phyloP scores from a whole-genome alignment of 2,113 vertebrate species.

The Upupa epops region DNA sequence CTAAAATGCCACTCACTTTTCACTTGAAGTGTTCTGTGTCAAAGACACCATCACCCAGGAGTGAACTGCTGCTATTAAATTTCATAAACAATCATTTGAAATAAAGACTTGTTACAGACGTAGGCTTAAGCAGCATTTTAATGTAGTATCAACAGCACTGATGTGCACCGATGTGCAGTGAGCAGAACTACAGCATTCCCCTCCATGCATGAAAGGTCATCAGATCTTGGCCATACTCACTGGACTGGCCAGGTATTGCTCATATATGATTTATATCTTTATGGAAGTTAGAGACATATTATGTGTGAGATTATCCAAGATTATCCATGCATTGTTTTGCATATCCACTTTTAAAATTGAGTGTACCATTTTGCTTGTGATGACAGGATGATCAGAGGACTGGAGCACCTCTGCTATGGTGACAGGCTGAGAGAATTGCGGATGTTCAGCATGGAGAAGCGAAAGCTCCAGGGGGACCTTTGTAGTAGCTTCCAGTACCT shows the following conservation, averaged over 20 bases:
- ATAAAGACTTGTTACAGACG: slow-evolving; percentile 2
- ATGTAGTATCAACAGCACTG: background rate
- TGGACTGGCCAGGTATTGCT: background rate
- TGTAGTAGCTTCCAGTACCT: too few relatives aligned
- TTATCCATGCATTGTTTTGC: background rate
- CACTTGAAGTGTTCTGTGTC: background rate
- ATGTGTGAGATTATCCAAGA: background rate
- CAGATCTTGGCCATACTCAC: background rate
- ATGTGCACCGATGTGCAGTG: background rate
- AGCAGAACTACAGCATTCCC: background rate
- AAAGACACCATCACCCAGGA: background rate
- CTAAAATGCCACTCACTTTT: background rate
- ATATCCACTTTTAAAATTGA: background rate
- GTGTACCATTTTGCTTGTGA: background rate
- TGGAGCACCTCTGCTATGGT: too few relatives aligned
- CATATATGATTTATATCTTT: background rate
- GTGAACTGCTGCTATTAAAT: background rate
- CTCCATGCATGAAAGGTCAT: background rate
- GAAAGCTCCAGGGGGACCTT: too few relatives aligned
- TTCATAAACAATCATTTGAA: background rate
- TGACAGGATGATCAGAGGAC: too few relatives aligned
- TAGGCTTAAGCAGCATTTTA: background rate
- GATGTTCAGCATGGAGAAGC: too few relatives aligned
- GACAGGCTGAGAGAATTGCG: too few relatives aligned
- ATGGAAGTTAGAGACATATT: background rate